Evolutionary conservation across 2,888 invertebrate genomes (phyloP).

Genomic region (Limenitis arthemis): DNA sequence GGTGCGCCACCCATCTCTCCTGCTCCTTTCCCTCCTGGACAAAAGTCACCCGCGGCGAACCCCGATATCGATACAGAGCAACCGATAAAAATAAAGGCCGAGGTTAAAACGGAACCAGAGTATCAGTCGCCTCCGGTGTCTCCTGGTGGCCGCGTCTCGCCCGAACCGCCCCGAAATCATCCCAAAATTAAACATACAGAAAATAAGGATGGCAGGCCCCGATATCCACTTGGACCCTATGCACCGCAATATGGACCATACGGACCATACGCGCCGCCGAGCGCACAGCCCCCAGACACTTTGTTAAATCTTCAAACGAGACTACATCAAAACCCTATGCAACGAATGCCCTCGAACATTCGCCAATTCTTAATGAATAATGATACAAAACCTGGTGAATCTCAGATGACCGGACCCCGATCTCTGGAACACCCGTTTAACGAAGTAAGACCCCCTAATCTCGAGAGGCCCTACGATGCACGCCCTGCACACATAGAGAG

Average conservation of each 20-base stretch:
- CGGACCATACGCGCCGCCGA: conserved; percentile 54
- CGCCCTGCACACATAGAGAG: conserved; percentile 2
- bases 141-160: conserved; percentile 39
- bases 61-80: conserved; percentile 27
- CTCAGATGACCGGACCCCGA: conserved; percentile 11
- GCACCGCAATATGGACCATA: conserved; percentile 63
- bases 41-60: conserved; percentile 15
- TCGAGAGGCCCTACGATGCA: conserved; percentile 9
- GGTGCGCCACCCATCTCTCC: conserved; percentile 7
- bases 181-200: conserved; percentile 65
- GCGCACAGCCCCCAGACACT: conserved; percentile 17
- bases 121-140: conserved; percentile 50
- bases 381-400: conserved; percentile 5
- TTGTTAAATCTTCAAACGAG: conserved; percentile 23
- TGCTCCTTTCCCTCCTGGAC: conserved; percentile 10
- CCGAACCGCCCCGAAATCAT: conserved; percentile 45
- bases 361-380: conserved; percentile 16
- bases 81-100: conserved; percentile 54
- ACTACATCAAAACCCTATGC: conserved; percentile 19
- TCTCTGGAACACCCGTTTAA: conserved; percentile 23
- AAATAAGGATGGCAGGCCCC: conserved; percentile 54
- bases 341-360: conserved; percentile 20
- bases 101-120: conserved; percentile 64
- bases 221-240: conserved; percentile 62
- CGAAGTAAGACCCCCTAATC: conserved; percentile 7